Evolutionary conservation across 2,113 vertebrate species (phyloP).

Genomic region (Sylvietta virens): DNA sequence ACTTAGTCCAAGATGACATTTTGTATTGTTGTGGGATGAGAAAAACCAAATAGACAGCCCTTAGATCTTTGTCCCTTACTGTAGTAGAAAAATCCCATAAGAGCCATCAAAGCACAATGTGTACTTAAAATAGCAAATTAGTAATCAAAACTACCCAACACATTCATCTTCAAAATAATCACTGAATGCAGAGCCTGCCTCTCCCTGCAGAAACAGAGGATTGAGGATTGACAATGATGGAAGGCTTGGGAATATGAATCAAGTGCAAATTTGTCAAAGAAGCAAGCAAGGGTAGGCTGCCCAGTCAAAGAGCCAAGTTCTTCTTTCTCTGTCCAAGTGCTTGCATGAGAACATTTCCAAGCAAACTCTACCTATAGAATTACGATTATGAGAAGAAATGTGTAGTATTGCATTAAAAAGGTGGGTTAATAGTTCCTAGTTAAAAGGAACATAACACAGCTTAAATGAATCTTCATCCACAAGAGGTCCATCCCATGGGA

Average conservation of each 20-base stretch:
- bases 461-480: background rate
- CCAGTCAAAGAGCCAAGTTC: background rate
- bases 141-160: conserved; percentile 62
- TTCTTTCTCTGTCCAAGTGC: background rate
- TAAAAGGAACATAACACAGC: background rate
- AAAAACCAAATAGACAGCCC: conserved; percentile 67
- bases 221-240: background rate
- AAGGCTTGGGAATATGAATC: background rate
- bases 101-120: conserved; percentile 66
- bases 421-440: background rate
- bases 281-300: background rate
- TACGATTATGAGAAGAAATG: background rate
- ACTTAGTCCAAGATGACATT: conserved; percentile 71
- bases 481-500: background rate
- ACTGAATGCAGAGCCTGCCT: background rate
- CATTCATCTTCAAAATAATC: conserved; percentile 56
- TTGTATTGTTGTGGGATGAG: conserved; percentile 67
- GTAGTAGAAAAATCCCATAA: conserved; percentile 55
- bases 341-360: background rate
- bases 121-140: conserved; percentile 72
- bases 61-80: conserved; percentile 51
- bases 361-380: background rate
- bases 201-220: background rate
- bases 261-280: conserved; percentile 14
- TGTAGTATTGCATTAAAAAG: background rate